Base-by-base conservation (phyloP, 2,888 invertebrate species). In the Vandiemenella viatica region DNA sequence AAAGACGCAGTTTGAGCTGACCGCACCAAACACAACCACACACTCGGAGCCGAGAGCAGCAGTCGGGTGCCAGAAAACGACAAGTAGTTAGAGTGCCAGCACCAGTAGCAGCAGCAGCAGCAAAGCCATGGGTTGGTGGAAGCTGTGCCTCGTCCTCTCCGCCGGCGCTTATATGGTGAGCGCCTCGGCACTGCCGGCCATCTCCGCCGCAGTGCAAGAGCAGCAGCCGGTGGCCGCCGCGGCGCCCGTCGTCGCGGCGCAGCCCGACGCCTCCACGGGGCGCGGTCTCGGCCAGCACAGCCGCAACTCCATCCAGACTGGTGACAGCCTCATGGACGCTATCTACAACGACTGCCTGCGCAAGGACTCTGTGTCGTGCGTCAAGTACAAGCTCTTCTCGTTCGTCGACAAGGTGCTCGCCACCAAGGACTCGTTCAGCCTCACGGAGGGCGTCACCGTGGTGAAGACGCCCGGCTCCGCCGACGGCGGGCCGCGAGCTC, bases 361-460 rank as follows among this genome's bases (percentile, higher is more conserved):
- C 60, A 88, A 87, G 67, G 87, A 87, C 62, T 85, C 87, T 21
- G 79, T 83, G 57, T 80, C 83, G 66, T 88, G 88, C 65, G 77
- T 88, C 60, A 88, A 87, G 66, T 84, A 85, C 72, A 88, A 87
- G 65, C 77, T 88, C 62, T 85, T 87, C 71, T 80, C 83, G 18
- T 86, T 81, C 67, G 83, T 88, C 57, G 88, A 88, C 70, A 87
- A 87, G 67, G 81, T 84, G 72, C 72, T 87, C 51, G 79, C 80
- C 44, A 80, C 81, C 58, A 85, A 83, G 65, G 87, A 88, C 61
- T 79, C 78, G 53, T 85, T 86, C 61, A 77, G 83, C 7, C 66
- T 88, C 40, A 79, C 84, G 49, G 87, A 88, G 57, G 88, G 88
- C 48, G 83, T 89, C 45, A 86, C 87, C 43, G 83, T 88, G 19